A percentile compares a stretch with the other conserved stretches of the same genome.
Conservation (phyloP, 2,888 invertebrate species). For the Clunio marinus region DNA sequence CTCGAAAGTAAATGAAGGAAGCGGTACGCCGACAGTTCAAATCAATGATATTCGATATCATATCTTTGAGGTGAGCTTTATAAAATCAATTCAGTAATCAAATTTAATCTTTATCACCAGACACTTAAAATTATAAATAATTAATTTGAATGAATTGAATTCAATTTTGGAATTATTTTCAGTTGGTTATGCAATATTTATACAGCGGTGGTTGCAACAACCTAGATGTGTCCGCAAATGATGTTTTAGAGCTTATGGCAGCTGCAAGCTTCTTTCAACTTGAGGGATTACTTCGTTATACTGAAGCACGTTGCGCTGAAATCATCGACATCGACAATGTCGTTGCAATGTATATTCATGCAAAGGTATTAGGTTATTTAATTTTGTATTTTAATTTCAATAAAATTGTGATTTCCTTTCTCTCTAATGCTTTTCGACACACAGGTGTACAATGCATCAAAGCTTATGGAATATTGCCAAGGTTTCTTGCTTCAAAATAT, state of each 20-base stretch:
- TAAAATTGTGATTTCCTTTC: not conserved
- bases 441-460: conserved; percentile 81
- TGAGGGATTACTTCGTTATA: conserved; percentile 76
- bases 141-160: not conserved
- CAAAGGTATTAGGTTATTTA: conserved; percentile 60
- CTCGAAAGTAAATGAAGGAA: conserved; percentile 67
- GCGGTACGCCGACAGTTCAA: conserved; percentile 73
- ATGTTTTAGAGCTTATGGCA: conserved; percentile 83
- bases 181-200: conserved; percentile 90
- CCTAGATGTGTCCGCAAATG: conserved; percentile 70
- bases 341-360: conserved; percentile 88
- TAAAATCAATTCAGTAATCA: conserved; percentile 1
- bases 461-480: conserved; percentile 84
- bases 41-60: conserved; percentile 90
- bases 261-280: conserved; percentile 90
- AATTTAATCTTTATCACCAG: conserved; percentile 5
- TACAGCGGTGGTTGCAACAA: conserved; percentile 84
- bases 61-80: conserved; percentile 78
- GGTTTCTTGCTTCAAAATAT: conserved; percentile 86
- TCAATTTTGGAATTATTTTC: conserved; percentile 43
- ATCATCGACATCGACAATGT: conserved; percentile 84
- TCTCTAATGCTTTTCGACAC: conserved; percentile 41
- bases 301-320: conserved; percentile 78
- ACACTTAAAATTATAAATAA: conserved; percentile 5
- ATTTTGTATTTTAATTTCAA: too few relatives aligned